Conservation (phyloP, 2,113 vertebrate genomes). For the Onychorhynchus coronatus region DNA sequence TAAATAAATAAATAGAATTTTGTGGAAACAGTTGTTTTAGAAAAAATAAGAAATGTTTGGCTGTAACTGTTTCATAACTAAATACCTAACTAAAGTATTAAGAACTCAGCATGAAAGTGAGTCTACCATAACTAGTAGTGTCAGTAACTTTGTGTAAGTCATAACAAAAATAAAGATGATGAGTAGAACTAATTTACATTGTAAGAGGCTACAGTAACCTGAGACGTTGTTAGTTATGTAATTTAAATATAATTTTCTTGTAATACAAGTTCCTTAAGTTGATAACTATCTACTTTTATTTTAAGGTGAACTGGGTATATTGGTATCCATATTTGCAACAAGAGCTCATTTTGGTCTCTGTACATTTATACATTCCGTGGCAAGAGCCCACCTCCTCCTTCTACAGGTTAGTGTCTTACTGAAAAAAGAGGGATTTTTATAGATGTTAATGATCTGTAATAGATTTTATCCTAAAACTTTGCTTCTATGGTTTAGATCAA, state of each 20-base stretch:
- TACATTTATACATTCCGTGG: neutral
- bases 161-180: neutral
- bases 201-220: neutral
- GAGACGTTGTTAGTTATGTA: neutral
- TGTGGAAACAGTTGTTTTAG: neutral
- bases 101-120: neutral
- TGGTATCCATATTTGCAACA: neutral
- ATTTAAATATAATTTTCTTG: slow-evolving; percentile 31
- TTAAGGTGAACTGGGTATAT: neutral
- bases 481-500: neutral
- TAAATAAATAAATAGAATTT: neutral
- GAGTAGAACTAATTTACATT: neutral
- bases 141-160: neutral
- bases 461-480: neutral
- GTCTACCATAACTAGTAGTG: neutral
- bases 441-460: neutral
- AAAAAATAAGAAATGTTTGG: neutral
- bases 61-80: neutral
- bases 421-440: neutral
- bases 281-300: neutral
- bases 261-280: slow-evolving; percentile 4
- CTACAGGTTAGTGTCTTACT: neutral
- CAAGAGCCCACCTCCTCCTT: neutral
- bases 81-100: neutral
- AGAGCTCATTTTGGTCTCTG: neutral